Percentiles rank a stretch among this genome's conserved stretches.
phyloP scores from a whole-genome alignment of 2,797 vertebrate species.

The Microctenopoma stevenorrisi region DNA sequence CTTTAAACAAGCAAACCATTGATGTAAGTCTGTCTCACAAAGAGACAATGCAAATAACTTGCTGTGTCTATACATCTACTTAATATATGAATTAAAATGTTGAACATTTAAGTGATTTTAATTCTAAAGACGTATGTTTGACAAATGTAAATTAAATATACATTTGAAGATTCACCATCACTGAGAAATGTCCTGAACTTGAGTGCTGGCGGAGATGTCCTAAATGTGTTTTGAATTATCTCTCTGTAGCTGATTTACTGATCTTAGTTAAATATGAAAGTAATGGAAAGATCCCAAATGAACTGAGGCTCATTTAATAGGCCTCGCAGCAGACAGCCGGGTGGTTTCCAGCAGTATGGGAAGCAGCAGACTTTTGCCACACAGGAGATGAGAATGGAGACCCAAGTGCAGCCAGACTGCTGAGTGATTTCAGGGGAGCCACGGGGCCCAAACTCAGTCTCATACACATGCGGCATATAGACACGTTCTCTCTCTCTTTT shows the following conservation, averaged over 20 bases:
- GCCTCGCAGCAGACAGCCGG: conserved; percentile 18
- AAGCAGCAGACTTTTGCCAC: conserved; percentile 54
- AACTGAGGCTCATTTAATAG: conserved; percentile 1
- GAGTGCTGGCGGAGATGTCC: conserved; percentile 18
- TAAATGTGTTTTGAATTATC: conserved; percentile 14
- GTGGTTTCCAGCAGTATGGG: conserved; percentile 36
- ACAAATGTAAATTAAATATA: background rate
- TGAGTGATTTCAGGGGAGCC: conserved; percentile 70
- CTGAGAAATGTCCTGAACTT: background rate
- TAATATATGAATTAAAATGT: too few relatives aligned
- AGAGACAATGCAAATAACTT: too few relatives aligned
- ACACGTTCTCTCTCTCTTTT: conserved; percentile 28
- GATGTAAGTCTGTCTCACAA: background rate
- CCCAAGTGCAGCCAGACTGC: conserved; percentile 68
- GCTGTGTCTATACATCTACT: too few relatives aligned
- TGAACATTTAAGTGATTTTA: too few relatives aligned
- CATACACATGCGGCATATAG: conserved; percentile 32
- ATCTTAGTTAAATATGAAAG: conserved; percentile 10
- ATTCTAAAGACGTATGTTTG: too few relatives aligned
- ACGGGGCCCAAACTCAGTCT: conserved; percentile 38
- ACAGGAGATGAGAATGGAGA: conserved; percentile 58
- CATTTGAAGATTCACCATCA: background rate
- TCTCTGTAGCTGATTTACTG: conserved; percentile 14
- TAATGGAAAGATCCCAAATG: conserved; percentile 15
- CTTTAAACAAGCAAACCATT: conserved; percentile 6